Evolutionary conservation across 2,113 vertebrate genomes (phyloP).

Genomic region (Atrichornis clamosus): DNA sequence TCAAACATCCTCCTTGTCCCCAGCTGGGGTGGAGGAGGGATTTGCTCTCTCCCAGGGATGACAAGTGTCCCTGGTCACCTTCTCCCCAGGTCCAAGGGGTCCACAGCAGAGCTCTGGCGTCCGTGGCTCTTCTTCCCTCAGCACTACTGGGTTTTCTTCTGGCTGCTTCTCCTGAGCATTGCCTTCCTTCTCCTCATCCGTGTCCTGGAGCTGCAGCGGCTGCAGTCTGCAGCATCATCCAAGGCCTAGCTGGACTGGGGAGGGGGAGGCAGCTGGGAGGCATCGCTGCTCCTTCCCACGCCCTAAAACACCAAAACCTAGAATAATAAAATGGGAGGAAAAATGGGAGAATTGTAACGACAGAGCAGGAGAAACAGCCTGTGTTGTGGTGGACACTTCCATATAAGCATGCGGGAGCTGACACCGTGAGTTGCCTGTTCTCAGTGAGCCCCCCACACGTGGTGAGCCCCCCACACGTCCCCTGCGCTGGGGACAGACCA

Average conservation of each 20-base stretch:
- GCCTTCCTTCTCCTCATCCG: constrained; percentile 62
- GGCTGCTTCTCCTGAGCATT: constrained; percentile 68
- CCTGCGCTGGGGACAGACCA: not conserved
- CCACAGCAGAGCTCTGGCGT: constrained; percentile 24
- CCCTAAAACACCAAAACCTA: not conserved
- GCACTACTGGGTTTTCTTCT: constrained; percentile 68
- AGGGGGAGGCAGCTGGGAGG: not conserved
- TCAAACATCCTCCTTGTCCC: not conserved
- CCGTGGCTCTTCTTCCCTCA: constrained; percentile 43
- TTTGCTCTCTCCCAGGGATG: not conserved
- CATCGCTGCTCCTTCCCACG: rapidly evolving
- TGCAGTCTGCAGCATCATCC: not conserved
- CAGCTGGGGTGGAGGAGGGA: not conserved
- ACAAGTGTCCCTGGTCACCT: not conserved
- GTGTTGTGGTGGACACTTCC: not conserved
- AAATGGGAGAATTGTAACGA: not conserved
- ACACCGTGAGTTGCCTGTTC: not conserved
- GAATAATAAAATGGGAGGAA: constrained; percentile 34
- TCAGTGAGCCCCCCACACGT: not conserved
- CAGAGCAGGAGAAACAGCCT: not conserved
- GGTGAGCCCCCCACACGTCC: rapidly evolving
- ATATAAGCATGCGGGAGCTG: rapidly evolving
- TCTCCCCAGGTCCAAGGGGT: constrained; percentile 60
- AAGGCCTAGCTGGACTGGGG: not conserved
- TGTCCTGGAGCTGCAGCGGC: constrained; percentile 43